Base-by-base conservation (phyloP, 2,888 invertebrate genomes). In the Lithodes maja region DNA sequence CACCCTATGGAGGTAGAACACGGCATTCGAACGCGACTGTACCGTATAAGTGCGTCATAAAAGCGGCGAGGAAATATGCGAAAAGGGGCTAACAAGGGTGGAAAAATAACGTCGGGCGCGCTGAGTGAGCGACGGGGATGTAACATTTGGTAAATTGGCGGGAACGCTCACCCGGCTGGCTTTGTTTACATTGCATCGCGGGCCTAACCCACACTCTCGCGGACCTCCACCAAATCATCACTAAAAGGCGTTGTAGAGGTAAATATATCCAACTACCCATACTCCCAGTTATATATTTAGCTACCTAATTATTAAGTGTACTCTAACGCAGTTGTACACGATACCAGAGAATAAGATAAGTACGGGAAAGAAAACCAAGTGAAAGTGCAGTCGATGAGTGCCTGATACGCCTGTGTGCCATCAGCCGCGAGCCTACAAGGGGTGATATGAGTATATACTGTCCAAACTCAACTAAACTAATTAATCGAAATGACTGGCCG, bases 401-500 rank as follows among this genome's bases (percentile, higher is more conserved):
- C 12, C 79, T 78, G 87, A 82, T 87, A 87, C 71, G 87, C 71
- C 87, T n/a, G 7, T 87, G 61, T 69, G 78, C 12, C 74, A 3
- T 9, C 83, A 71, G 54, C 69, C 54, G 53, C 83, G 78, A 79
- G 78, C 87, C 83, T 83, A 79, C 87, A 87, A 54, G 83, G 87
- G 87, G 77, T 83, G 83, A 87, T 83, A 87, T 87, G 87, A 87
- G 87, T 87, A 87, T 87, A 87, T 83, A 87, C 87, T 87, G 83
- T 87, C 87, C 83, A 87, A 87, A 87, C 87, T 87, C 83, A 87
- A 87, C 87, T 87, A 87, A 87, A 87, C 87, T 87, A 87, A 87
- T 87, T 87, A 87, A 87, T 87, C 87, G 87, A 87, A 87, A 87
- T 87, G 87, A 87, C 87, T 87, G 87, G 87, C 87, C 87, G 87